A percentile compares a stretch with the other conserved stretches of the same genome.
phyloP scores from a whole-genome alignment of 64 coral and sea anemone genomes.

The Hydrozoanthus tunicans region DNA sequence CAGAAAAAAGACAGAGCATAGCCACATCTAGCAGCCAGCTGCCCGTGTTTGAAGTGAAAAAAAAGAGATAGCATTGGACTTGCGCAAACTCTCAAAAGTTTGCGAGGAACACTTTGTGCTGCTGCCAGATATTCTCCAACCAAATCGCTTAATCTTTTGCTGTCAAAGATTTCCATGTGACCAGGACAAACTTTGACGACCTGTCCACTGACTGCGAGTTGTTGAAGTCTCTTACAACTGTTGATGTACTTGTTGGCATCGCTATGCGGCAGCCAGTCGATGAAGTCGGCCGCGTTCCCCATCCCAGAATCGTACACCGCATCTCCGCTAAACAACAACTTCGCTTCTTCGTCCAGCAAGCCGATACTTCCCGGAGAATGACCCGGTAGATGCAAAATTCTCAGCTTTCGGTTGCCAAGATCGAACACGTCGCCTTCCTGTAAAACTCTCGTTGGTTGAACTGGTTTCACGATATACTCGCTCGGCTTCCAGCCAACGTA shows the following conservation, averaged over 20 bases:
- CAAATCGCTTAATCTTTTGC: not conserved
- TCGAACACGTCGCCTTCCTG: slow-evolving; percentile 39
- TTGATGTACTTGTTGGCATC: slow-evolving; percentile 3
- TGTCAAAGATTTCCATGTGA: slow-evolving; percentile 36
- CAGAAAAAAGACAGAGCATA: not conserved
- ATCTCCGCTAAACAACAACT: slow-evolving; percentile 29
- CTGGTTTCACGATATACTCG: slow-evolving; percentile 17
- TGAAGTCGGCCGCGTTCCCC: slow-evolving; percentile 5
- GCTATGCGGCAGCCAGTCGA: slow-evolving; percentile 54
- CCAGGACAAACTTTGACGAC: slow-evolving; percentile 48
- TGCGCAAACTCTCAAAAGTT: not conserved
- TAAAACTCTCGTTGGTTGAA: slow-evolving; percentile 26
- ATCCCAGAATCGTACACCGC: slow-evolving; percentile 13
- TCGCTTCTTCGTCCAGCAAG: slow-evolving; percentile 40
- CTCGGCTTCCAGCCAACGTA: slow-evolving; percentile 7
- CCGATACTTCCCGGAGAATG: slow-evolving; percentile 41
- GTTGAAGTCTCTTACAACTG: slow-evolving; percentile 36
- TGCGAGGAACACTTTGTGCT: not conserved
- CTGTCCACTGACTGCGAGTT: slow-evolving; percentile 32
- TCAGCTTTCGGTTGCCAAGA: slow-evolving; percentile 30
- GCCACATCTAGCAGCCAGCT: not conserved
- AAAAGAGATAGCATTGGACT: not conserved
- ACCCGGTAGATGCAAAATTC: slow-evolving; percentile 13
- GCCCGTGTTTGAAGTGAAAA: not conserved
- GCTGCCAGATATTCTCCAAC: not conserved